Conservation (phyloP, 1,140 invertebrate genomes). For the Philotrypesis tridentata region DNA sequence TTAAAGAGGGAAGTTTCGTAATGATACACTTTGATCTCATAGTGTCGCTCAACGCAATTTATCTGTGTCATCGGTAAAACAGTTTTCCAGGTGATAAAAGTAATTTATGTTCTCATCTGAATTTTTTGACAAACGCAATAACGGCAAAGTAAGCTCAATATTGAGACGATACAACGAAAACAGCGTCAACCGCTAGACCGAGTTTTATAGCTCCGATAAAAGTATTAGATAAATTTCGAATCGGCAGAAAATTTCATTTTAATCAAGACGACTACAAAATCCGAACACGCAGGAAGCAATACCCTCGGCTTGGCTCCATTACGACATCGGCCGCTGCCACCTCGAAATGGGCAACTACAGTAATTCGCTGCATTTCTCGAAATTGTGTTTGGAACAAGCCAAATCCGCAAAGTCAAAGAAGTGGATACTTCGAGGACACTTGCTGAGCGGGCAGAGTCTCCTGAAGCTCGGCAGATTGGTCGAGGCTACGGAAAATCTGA, state of each 20-base stretch:
- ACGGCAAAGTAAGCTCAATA: too few species aligned
- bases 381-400: conserved; percentile 52
- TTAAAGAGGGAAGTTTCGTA: too few species aligned
- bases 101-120: too few species aligned
- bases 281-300: conserved; percentile 47
- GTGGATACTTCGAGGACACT: conserved; percentile 60
- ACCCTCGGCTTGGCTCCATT: conserved; percentile 58
- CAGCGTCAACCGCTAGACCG: too few species aligned
- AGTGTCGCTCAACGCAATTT: too few species aligned
- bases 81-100: neutral
- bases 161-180: too few species aligned
- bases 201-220: neutral
- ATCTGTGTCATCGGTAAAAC: neutral
- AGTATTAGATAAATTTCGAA: neutral
- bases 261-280: too few species aligned
- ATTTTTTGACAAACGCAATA: too few species aligned
- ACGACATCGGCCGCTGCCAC: conserved; percentile 62
- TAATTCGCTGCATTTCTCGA: conserved; percentile 51
- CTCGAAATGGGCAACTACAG: conserved; percentile 55
- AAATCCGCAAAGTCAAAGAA: conserved; percentile 53
- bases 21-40: too few species aligned
- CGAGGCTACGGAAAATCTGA: conserved; percentile 57
- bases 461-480: conserved; percentile 47
- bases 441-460: conserved; percentile 57
- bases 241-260: too few species aligned